Evolutionary conservation across 1,140 invertebrate species (phyloP).

Genomic region (Pinna nobilis): DNA sequence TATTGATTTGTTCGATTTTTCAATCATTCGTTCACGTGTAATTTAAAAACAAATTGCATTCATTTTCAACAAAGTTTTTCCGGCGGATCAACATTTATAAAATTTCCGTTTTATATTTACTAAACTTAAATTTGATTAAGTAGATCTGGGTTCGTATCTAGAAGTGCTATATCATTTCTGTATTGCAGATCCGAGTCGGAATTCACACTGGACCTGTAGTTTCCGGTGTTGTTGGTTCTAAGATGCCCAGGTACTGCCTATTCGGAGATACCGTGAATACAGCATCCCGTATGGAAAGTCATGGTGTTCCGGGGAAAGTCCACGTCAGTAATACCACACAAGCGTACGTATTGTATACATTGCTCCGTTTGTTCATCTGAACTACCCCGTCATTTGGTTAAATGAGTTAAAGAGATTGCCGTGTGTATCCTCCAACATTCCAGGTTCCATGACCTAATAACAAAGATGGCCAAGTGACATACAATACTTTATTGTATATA

Average conservation of each 20-base stretch:
- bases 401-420: too few species aligned
- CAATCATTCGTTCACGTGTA: neutral
- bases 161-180: neutral
- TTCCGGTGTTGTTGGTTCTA: conserved; percentile 67
- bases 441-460: too few species aligned
- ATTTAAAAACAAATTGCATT: neutral
- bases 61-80: neutral
- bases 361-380: too few species aligned
- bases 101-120: neutral
- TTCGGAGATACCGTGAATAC: conserved; percentile 72
- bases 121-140: neutral
- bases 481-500: too few species aligned
- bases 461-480: too few species aligned
- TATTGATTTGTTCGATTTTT: neutral
- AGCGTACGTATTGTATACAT: conserved; percentile 46
- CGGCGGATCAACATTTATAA: neutral
- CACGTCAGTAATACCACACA: conserved; percentile 53
- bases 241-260: conserved; percentile 69
- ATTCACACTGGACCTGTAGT: conserved; percentile 83
- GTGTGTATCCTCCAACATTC: too few species aligned
- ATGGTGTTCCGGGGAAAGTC: conserved; percentile 58
- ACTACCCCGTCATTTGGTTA: too few species aligned
- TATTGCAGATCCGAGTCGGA: conserved; percentile 87
- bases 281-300: conserved; percentile 70
- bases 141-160: neutral